A percentile compares a stretch with the other conserved stretches of the same genome.
Conservation (phyloP, 1,140 invertebrate genomes). For the Stratiolaelaps scimitus region DNA sequence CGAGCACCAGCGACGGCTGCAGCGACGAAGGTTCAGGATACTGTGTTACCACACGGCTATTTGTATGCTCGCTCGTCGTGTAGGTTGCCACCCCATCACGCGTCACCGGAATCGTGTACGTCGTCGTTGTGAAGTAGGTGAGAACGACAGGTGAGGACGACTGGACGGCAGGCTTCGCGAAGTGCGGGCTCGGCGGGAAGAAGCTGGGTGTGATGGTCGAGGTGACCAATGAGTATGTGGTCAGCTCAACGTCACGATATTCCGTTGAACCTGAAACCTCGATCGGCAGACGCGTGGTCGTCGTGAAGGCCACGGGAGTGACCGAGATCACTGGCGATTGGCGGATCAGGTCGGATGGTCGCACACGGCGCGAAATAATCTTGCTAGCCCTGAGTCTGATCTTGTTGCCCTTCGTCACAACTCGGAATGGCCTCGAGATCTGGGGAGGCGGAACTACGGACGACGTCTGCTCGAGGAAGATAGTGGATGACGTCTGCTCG, state of each 20-base stretch:
- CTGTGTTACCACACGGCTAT: conserved; percentile 10
- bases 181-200: conserved; percentile 11
- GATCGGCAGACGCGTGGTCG: conserved; percentile 20
- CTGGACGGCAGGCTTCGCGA: not conserved
- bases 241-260: conserved; percentile 24
- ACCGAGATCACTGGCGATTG: conserved; percentile 16
- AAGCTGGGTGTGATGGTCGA: conserved; percentile 26
- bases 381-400: not conserved
- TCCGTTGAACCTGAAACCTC: conserved; percentile 19
- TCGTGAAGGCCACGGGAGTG: conserved; percentile 9
- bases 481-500: not conserved
- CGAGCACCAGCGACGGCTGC: conserved; percentile 36
- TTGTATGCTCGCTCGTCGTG: conserved; percentile 9
- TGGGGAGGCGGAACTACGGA: not conserved
- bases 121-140: conserved; percentile 25
- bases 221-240: conserved; percentile 11
- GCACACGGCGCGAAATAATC: conserved; percentile 9
- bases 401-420: too few relatives aligned
- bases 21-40: conserved; percentile 31
- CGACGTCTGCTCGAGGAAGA: not conserved
- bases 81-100: conserved; percentile 3
- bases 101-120: conserved; percentile 22
- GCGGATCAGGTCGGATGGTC: conserved; percentile 20
- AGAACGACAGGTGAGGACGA: conserved; percentile 18
- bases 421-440: not conserved